Percentiles rank a stretch among this genome's conserved stretches.
phyloP scores from a whole-genome alignment of 2,797 vertebrate genomes.

The Scleropages formosus region DNA sequence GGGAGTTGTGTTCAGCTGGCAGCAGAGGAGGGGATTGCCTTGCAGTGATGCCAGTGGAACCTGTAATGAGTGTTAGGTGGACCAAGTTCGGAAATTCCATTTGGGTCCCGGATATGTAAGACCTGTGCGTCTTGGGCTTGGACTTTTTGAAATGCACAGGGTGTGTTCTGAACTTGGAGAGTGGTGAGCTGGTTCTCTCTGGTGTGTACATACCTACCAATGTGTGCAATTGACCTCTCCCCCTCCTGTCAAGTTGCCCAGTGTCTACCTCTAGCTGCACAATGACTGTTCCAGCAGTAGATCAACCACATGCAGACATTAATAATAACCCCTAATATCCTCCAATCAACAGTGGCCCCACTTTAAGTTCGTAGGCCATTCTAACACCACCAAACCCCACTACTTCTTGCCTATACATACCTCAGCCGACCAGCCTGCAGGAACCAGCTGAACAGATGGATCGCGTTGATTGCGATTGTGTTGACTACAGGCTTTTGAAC shows the following conservation, averaged over 20 bases:
- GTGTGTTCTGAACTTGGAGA: slow-evolving; percentile 28
- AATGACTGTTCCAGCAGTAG: too few relatives aligned
- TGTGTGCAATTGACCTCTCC: neutral
- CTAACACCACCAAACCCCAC: neutral
- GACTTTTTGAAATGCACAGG: slow-evolving; percentile 23
- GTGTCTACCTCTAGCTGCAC: too few relatives aligned
- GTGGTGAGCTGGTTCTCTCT: neutral
- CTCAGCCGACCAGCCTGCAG: neutral
- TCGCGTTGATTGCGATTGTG: slow-evolving; percentile 15
- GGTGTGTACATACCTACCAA: too few relatives aligned
- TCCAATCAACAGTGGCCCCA: neutral
- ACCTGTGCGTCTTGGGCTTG: slow-evolving; percentile 27
- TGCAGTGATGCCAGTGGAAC: neutral
- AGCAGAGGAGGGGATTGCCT: neutral
- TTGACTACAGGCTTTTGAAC: slow-evolving; percentile 19
- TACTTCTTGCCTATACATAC: slow-evolving; percentile 14
- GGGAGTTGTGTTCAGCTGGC: neutral
- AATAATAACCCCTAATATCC: neutral
- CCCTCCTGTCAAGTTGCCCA: neutral
- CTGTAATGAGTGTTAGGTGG: slow-evolving; percentile 13
- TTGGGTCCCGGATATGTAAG: slow-evolving; percentile 32
- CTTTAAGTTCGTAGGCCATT: slow-evolving; percentile 16
- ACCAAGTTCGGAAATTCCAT: slow-evolving; percentile 11
- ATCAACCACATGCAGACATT: slow-evolving; percentile 30
- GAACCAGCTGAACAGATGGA: neutral